Percentiles rank a stretch among this genome's conserved stretches.
phyloP scores from a whole-genome alignment of 23 tunicate species.

The Corella eumyota region DNA sequence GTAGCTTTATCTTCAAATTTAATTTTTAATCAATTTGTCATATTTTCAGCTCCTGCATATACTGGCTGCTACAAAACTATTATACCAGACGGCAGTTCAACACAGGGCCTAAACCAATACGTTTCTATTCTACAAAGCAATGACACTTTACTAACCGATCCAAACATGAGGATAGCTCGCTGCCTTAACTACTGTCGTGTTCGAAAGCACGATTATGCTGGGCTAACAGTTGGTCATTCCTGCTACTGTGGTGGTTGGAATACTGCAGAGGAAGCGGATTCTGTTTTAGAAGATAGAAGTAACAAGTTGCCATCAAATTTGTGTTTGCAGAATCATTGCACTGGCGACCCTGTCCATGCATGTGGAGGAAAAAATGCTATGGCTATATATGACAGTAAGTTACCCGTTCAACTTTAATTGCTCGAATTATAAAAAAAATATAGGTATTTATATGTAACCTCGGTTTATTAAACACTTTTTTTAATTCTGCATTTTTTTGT shows the following conservation, averaged over 20 bases:
- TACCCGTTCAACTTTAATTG: too few relatives aligned
- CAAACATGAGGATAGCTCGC: conserved; percentile 33
- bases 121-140: conserved; percentile 4
- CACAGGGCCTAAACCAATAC: background rate
- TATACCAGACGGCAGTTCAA: background rate
- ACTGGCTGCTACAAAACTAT: conserved; percentile 24
- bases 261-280: conserved; percentile 4
- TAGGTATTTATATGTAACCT: too few relatives aligned
- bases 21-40: too few relatives aligned
- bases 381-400: conserved; percentile 61
- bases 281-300: conserved; percentile 7
- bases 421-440: too few relatives aligned
- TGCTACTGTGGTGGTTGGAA: conserved; percentile 26
- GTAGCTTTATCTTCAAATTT: too few relatives aligned
- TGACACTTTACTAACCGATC: background rate
- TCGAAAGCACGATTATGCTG: conserved; percentile 26
- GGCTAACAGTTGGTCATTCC: conserved; percentile 26
- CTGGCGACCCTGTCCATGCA: conserved; percentile 26
- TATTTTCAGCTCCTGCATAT: conserved; percentile 54
- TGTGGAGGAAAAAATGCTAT: conserved; percentile 60
- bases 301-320: conserved; percentile 16
- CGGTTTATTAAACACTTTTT: too few relatives aligned
- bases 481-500: too few relatives aligned
- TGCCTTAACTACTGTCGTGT: conserved; percentile 41
- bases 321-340: conserved; percentile 37